Evolutionary conservation across 1,140 invertebrate species (phyloP).

Genomic region (Callitettix versicolor): DNA sequence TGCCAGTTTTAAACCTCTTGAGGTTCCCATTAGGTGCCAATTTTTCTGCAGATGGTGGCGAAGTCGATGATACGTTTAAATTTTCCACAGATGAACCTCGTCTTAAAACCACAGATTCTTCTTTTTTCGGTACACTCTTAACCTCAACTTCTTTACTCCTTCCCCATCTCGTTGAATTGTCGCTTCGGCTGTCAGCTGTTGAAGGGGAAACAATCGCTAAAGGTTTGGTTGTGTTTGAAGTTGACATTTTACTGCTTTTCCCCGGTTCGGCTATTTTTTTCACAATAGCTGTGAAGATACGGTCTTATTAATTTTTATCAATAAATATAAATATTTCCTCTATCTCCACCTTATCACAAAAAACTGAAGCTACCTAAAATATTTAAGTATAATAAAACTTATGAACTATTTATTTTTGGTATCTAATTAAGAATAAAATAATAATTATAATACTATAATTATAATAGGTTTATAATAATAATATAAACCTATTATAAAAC

Average conservation of each 20-base stretch:
- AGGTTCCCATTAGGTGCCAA: slow-evolving; percentile 1
- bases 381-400: no score
- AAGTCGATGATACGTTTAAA: slow-evolving; percentile 22
- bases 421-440: no score
- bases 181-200: background rate
- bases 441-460: no score
- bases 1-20: slow-evolving; percentile 39
- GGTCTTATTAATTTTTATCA: no score
- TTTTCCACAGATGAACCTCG: slow-evolving; percentile 34
- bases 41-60: background rate
- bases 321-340: no score
- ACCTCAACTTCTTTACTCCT: background rate
- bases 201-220: slow-evolving; percentile 3
- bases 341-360: no score
- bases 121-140: background rate
- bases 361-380: no score
- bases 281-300: slow-evolving; percentile 17
- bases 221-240: background rate
- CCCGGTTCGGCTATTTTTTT: slow-evolving; percentile 17
- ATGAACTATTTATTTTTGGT: no score
- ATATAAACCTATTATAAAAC: no score
- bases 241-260: background rate
- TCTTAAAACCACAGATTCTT: slow-evolving; percentile 19
- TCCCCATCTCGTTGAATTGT: background rate
- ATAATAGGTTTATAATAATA: no score